phyloP scores from a whole-genome alignment of 2,888 invertebrate genomes.

The Leptinotarsa peninsularis region DNA sequence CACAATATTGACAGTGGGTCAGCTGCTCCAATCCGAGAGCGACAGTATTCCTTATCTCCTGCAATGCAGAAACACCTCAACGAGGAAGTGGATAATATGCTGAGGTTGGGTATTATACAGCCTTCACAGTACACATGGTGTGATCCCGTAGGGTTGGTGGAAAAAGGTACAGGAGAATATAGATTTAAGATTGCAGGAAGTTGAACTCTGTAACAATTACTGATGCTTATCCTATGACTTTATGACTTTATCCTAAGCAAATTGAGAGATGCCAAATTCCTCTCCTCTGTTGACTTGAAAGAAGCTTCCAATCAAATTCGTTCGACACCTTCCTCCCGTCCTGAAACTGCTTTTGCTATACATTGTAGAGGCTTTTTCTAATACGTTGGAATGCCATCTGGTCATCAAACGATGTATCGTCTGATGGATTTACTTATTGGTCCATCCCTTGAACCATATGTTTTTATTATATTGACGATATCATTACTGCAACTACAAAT shows the following conservation, averaged over 20 bases:
- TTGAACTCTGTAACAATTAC: slow-evolving; percentile 54
- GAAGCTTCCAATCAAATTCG: slow-evolving; percentile 53
- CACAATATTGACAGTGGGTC: slow-evolving; percentile 31
- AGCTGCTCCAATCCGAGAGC: slow-evolving; percentile 19
- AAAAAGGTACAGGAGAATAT: slow-evolving; percentile 51
- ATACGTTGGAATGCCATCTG: slow-evolving; percentile 35
- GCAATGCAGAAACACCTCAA: slow-evolving; percentile 34
- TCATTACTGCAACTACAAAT: slow-evolving; percentile 30
- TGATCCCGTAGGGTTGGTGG: slow-evolving; percentile 52
- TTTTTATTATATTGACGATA: slow-evolving; percentile 40
- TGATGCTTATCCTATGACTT: slow-evolving; percentile 53
- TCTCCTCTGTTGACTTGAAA: slow-evolving; percentile 55
- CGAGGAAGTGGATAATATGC: slow-evolving; percentile 35
- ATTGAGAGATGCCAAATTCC: slow-evolving; percentile 52
- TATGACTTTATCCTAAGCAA: slow-evolving; percentile 51
- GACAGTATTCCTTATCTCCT: slow-evolving; percentile 34
- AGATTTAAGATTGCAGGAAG: slow-evolving; percentile 51
- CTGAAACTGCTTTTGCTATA: slow-evolving; percentile 34
- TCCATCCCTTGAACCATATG: slow-evolving; percentile 33
- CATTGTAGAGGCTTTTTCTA: slow-evolving; percentile 33
- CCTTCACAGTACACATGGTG: slow-evolving; percentile 46
- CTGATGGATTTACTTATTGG: slow-evolving; percentile 32
- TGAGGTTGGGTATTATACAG: slow-evolving; percentile 47
- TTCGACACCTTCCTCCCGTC: slow-evolving; percentile 12
- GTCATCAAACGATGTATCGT: slow-evolving; percentile 30